Percentiles rank a stretch among this genome's conserved stretches.
Evolutionary conservation across 2,888 invertebrate genomes (phyloP).

Genomic region (Biston betularia): DNA sequence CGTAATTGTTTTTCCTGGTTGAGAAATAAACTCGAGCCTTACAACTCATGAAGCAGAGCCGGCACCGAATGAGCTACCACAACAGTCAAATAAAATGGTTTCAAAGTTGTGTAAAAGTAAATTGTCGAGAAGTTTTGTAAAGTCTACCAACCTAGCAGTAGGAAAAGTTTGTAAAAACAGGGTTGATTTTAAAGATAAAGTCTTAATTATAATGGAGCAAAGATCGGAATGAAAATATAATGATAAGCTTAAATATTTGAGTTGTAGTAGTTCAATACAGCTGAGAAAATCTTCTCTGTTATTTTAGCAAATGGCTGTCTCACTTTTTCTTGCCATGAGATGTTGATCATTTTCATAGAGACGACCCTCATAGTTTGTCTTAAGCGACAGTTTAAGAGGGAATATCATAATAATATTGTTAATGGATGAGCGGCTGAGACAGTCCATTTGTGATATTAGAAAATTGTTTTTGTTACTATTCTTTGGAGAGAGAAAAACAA

Average conservation of each 20-base stretch:
- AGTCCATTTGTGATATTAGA: slow-evolving; percentile 68
- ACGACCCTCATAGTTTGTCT: slow-evolving; percentile 41
- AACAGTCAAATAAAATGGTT: no score
- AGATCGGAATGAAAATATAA: not conserved
- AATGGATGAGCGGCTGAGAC: slow-evolving; percentile 57
- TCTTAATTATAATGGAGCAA: no score
- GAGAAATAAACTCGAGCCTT: no score
- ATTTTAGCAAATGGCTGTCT: not conserved
- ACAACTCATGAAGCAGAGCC: no score
- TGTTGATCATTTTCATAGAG: slow-evolving; percentile 15
- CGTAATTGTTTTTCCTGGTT: no score
- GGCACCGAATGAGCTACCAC: no score
- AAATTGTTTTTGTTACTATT: slow-evolving; percentile 40
- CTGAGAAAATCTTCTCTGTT: not conserved
- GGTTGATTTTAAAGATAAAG: no score
- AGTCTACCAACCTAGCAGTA: no score
- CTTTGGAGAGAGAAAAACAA: slow-evolving; percentile 6
- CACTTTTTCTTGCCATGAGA: not conserved
- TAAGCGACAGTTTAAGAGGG: slow-evolving; percentile 47
- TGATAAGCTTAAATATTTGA: no score
- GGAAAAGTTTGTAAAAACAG: no score
- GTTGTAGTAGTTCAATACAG: not conserved
- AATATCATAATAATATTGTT: slow-evolving; percentile 69
- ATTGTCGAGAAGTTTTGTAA: no score
- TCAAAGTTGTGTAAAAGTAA: no score